Evolutionary conservation across 2,797 vertebrate species (phyloP).

Genomic region (Muraenolepis orangiensis): DNA sequence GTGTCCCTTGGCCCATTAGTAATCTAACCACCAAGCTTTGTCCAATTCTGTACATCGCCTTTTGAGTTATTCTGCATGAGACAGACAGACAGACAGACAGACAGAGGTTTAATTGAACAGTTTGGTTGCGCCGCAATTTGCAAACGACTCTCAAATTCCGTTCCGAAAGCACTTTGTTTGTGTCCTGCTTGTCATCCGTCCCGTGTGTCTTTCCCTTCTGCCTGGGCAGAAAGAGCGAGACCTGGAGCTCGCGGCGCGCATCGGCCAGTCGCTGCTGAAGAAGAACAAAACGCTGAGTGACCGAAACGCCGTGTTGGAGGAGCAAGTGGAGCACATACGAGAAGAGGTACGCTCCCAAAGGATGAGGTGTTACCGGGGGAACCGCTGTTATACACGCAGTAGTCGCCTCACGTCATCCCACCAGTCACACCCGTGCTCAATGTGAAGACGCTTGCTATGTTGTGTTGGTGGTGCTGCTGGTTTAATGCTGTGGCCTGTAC

Average conservation of each 20-base stretch:
- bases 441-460: background rate
- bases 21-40: too few species aligned
- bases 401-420: too few species aligned
- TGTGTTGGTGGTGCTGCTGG: too few species aligned
- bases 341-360: constrained; percentile 89
- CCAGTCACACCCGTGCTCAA: background rate
- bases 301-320: constrained; percentile 91
- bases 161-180: background rate
- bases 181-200: background rate
- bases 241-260: constrained; percentile 94
- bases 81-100: too few species aligned
- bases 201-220: background rate
- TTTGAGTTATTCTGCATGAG: too few species aligned
- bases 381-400: background rate
- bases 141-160: background rate
- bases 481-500: too few species aligned
- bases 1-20: too few species aligned
- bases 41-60: too few species aligned
- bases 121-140: background rate
- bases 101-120: too few species aligned
- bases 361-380: background rate
- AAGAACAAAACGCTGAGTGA: constrained; percentile 97
- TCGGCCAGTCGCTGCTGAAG: constrained; percentile 95
- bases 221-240: constrained; percentile 93
- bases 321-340: constrained; percentile 92